Evolutionary conservation across 2,888 invertebrate species (phyloP).

Genomic region (Sicus ferrugineus): DNA sequence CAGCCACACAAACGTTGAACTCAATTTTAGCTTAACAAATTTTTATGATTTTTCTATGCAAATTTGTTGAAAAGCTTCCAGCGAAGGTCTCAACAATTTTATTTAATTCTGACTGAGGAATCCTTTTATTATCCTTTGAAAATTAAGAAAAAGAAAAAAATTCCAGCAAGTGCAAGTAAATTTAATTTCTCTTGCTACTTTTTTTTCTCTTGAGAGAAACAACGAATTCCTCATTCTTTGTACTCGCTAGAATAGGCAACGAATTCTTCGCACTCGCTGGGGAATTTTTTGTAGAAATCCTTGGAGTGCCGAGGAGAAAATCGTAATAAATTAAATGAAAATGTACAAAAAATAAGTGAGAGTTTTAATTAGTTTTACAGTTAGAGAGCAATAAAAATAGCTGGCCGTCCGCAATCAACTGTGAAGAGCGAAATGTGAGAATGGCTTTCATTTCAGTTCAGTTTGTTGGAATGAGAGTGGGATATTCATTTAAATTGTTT

Average conservation of each 20-base stretch:
- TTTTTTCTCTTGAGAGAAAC: neutral
- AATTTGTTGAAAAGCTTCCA: neutral
- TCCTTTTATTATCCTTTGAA: neutral
- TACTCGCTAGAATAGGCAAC: neutral
- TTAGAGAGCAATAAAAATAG: constrained; percentile 6
- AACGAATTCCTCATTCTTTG: neutral
- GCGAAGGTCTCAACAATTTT: neutral
- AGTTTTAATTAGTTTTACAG: constrained; percentile 13
- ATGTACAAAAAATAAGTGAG: neutral
- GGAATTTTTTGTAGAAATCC: constrained; percentile 6
- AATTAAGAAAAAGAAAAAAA: neutral
- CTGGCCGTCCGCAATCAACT: neutral
- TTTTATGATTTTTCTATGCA: constrained; percentile 29
- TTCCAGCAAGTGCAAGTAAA: neutral
- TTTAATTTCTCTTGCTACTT: neutral
- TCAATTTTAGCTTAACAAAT: constrained; percentile 27
- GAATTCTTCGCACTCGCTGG: constrained; percentile 7
- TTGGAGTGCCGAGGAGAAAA: constrained; percentile 8
- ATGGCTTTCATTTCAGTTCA: neutral
- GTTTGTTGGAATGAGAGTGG: neutral
- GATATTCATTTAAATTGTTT: neutral
- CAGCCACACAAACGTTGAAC: no score
- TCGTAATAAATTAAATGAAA: constrained; percentile 19
- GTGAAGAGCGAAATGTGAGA: no score
- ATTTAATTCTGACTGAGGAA: neutral